phyloP scores from a whole-genome alignment of 2,888 invertebrate genomes.

The Sesia bembeciformis region DNA sequence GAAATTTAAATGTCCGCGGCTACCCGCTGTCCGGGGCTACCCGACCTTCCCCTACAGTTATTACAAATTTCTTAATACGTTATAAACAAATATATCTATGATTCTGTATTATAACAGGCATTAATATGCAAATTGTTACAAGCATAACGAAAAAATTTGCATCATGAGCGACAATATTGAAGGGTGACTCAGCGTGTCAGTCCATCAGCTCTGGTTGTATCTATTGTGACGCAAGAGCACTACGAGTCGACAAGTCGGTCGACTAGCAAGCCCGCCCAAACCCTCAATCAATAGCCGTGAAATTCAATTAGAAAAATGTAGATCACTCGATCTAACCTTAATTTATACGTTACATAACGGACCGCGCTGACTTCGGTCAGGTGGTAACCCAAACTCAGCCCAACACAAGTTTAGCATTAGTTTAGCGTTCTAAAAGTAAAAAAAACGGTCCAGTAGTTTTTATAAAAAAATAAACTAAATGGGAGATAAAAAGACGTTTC shows the following conservation, averaged over 20 bases:
- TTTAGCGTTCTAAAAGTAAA: too few species aligned
- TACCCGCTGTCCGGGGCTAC: too few species aligned
- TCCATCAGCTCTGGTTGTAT: conserved; percentile 49
- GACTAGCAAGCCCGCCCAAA: conserved; percentile 59
- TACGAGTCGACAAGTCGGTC: conserved; percentile 46
- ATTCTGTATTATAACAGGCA: conserved; percentile 26
- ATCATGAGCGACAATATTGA: conserved; percentile 66
- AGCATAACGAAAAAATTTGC: conserved; percentile 66
- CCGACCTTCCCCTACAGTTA: too few species aligned
- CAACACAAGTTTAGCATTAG: too few species aligned
- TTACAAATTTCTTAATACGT: not conserved
- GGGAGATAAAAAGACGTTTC: too few species aligned
- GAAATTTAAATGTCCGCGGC: too few species aligned
- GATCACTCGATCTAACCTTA: conserved; percentile 14
- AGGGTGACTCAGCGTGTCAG: conserved; percentile 61
- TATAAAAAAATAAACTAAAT: too few species aligned
- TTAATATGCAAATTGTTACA: conserved; percentile 70
- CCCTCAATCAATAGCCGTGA: conserved; percentile 61
- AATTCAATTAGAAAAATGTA: conserved; percentile 58
- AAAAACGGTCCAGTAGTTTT: too few species aligned
- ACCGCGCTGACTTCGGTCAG: too few species aligned
- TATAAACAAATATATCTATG: conserved; percentile 25
- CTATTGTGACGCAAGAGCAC: conserved; percentile 46
- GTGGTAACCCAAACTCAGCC: too few species aligned
- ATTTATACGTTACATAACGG: too few species aligned